Evolutionary conservation across 2,797 vertebrate genomes (phyloP), one percentile per base, ranked within the genome.

Genomic region (Myripristis murdjan): DNA sequence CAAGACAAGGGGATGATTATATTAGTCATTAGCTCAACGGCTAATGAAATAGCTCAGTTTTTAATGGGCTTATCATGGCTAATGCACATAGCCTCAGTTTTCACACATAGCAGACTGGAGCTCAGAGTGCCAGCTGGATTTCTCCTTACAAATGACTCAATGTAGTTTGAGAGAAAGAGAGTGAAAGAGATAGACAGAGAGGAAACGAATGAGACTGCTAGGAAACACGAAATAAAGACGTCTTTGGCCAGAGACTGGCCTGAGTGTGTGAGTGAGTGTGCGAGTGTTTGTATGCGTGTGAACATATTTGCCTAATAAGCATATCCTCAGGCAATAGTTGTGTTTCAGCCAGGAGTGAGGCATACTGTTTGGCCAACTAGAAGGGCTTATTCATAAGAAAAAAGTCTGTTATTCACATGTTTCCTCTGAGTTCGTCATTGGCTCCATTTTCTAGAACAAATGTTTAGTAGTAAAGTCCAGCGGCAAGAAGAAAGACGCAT

Each of bases 121-220:
- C 57, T 6, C 53, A 14, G 55, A 22, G 73, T 82, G 84, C 87
- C 82, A 86, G 86, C 82, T 87, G 80, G 82, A 79, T 80, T 73
- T 64, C 57, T 79, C 52, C 65, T 72, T 68, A 26, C 37, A 78
- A 77, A 70, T 87, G 87, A 91, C 64, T 88, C 87, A 85, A 81
- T 41, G 70, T 76, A 53, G 68, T 75, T 68, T 60, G 65, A 77
- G 80, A 22, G 5, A 15, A 16, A 20, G 26, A 68, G 75, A 73
- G 55, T 35, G 57, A 54, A 75, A 63, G 77, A 28, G 28, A 47
- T 37, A 73, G 46, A 43, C 72, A 48, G 12, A 57, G 14, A 70
- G 60, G 69, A 66, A 68, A 73, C 66, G 76, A 77, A 74, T 54
- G 77, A 83, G 48, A 61, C 49, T 79, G 81, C 77, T 59, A 83